Evolutionary conservation across 2,113 vertebrate genomes (phyloP), one percentile per base, ranked within the genome.

Genomic region (Semnornis frantzii): DNA sequence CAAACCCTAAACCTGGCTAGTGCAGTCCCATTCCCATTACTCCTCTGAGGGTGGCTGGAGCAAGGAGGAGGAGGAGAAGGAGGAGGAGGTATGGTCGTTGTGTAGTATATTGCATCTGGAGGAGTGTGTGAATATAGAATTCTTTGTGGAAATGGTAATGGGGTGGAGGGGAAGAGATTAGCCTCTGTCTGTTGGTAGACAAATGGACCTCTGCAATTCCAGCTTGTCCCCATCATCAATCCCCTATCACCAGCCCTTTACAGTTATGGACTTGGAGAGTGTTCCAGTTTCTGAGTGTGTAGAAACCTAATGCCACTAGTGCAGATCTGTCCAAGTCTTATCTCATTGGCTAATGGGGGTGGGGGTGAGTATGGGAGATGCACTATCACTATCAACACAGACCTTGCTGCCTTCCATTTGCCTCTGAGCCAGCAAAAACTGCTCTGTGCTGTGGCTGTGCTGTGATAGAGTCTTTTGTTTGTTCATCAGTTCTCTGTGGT

Each of bases 121-220:
- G 66, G 74, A 78, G 73, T 33, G 50, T 79, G 82, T 18, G 63
- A 89, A 86, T 78, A 70, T 31, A 79, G 81, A 30, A 57, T 95
- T 96, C 81, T 97, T 95, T 73, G 90, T 96, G 92, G 76, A 89
- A 97, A 65, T 72, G 59, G 50, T 89, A 90, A 9, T 59, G 75
- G 89, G 69, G 37, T 66, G 55, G 50, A 85, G 77, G 87, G 62
- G 65, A 17, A 12, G 66, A 75, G 72, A 65, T 78, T 79, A 60
- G 33, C 77, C 74, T 52, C 37, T 87, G 50, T 84, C 1, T 2
- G 42, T 79, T 85, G 27, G 27, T 80, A 79, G 78, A 62, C 57
- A 71, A 91, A 75, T 28, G 57, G 66, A 63, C 64, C 39, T 78
- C 71, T 70, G 55, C 69, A 63, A 57, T 93, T 77, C n/a, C 86